phyloP scores from a whole-genome alignment of 2,797 vertebrate genomes.

The Podargus strigoides region DNA sequence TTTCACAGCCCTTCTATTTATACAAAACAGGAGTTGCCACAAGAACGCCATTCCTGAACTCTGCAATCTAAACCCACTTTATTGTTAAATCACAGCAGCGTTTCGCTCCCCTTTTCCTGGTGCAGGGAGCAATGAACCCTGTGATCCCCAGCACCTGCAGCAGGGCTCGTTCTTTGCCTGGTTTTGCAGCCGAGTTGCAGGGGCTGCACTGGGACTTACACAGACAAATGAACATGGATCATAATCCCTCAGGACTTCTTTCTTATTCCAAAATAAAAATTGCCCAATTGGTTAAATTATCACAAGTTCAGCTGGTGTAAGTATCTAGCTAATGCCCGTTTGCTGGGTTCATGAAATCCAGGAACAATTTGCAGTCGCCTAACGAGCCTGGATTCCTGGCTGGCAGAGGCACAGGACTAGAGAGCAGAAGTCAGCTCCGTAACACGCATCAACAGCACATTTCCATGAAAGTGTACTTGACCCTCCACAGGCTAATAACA shows the following conservation, averaged over 20 bases:
- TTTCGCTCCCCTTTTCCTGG: neutral
- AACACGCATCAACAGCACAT: neutral
- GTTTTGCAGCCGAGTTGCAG: neutral
- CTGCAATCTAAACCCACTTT: neutral
- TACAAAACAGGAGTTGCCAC: neutral
- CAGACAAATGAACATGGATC: neutral
- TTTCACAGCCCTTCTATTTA: neutral
- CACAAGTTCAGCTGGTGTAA: constrained; percentile 32
- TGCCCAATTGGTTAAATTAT: constrained; percentile 29
- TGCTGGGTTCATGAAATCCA: constrained; percentile 65
- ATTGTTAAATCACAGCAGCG: neutral
- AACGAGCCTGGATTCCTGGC: constrained; percentile 51
- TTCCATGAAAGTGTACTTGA: constrained; percentile 14
- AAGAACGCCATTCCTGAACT: neutral
- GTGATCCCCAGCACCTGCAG: neutral
- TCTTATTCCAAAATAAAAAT: neutral
- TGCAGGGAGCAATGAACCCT: neutral
- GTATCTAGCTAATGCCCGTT: constrained; percentile 34
- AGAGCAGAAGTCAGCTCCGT: neutral
- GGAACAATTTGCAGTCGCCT: constrained; percentile 38
- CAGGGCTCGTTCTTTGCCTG: neutral
- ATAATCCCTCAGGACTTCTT: neutral
- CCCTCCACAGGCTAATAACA: neutral
- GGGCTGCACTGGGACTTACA: neutral
- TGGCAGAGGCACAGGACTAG: constrained; percentile 5